Evolutionary conservation across 1,140 invertebrate genomes (phyloP).

Genomic region (Metopolophium dirhodum): DNA sequence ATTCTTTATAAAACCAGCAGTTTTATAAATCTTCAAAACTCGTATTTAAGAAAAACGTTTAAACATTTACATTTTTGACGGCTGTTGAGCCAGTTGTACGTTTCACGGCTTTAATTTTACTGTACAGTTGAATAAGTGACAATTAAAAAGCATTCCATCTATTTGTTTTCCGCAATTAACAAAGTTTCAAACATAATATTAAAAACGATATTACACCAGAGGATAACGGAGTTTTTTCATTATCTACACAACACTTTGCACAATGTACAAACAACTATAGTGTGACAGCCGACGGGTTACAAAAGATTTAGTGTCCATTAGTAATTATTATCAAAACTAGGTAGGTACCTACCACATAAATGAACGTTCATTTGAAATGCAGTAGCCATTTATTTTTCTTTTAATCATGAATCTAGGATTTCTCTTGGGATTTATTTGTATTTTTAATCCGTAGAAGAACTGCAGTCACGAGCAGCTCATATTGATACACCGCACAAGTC

Average conservation of each 20-base stretch:
- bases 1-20: neutral
- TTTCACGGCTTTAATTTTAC: neutral
- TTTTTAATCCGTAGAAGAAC: too few relatives aligned
- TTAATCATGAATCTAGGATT: neutral
- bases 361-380: neutral
- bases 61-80: neutral
- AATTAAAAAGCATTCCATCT: neutral
- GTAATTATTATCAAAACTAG: conserved; percentile 23
- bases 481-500: neutral
- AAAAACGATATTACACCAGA: neutral
- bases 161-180: neutral
- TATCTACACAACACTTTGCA: neutral
- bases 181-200: neutral
- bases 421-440: neutral
- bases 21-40: neutral
- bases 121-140: neutral
- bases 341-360: too few relatives aligned
- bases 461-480: neutral
- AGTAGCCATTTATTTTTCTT: conserved; percentile 3
- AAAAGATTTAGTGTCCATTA: conserved; percentile 32
- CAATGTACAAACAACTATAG: neutral
- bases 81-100: neutral
- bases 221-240: neutral
- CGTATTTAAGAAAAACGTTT: neutral
- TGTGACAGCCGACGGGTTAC: neutral